phyloP scores from a whole-genome alignment of 2,888 invertebrate genomes.

The Mythimna albipuncta region DNA sequence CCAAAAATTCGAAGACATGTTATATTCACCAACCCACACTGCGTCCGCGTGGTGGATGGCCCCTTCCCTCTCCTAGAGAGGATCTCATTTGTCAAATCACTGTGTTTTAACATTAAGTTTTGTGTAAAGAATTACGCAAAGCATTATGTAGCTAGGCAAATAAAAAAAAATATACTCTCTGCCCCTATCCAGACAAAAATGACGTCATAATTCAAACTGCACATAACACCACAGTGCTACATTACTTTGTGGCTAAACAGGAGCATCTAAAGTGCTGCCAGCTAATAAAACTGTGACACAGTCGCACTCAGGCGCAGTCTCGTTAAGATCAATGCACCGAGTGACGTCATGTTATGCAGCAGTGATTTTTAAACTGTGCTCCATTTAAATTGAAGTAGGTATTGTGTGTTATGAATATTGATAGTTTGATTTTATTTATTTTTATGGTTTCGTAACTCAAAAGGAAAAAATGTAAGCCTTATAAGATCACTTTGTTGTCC shows the following conservation, averaged over 20 bases:
- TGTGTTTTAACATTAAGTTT: too few relatives aligned
- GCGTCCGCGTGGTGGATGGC: too few relatives aligned
- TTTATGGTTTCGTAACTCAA: background rate
- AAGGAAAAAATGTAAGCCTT: too few relatives aligned
- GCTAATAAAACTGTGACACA: slow-evolving; percentile 46
- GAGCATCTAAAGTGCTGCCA: slow-evolving; percentile 19
- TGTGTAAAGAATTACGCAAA: too few relatives aligned
- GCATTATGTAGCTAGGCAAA: too few relatives aligned
- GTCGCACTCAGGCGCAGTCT: slow-evolving; percentile 44
- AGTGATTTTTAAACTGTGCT: slow-evolving; percentile 57
- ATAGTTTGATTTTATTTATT: background rate
- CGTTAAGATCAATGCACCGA: slow-evolving; percentile 62
- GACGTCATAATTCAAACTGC: slow-evolving; percentile 8
- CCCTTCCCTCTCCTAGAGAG: too few relatives aligned
- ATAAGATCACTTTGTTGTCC: too few relatives aligned
- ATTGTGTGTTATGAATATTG: slow-evolving; percentile 32
- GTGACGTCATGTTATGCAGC: slow-evolving; percentile 51
- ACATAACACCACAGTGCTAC: slow-evolving; percentile 6
- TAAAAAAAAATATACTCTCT: background rate
- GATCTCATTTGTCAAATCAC: too few relatives aligned
- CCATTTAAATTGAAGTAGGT: slow-evolving; percentile 23
- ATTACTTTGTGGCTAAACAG: slow-evolving; percentile 46
- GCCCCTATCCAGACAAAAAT: background rate
- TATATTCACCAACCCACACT: too few relatives aligned
- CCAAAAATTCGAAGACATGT: too few relatives aligned